phyloP scores from a whole-genome alignment of 2,113 vertebrate genomes.

The Leptodactylus fuscus region DNA sequence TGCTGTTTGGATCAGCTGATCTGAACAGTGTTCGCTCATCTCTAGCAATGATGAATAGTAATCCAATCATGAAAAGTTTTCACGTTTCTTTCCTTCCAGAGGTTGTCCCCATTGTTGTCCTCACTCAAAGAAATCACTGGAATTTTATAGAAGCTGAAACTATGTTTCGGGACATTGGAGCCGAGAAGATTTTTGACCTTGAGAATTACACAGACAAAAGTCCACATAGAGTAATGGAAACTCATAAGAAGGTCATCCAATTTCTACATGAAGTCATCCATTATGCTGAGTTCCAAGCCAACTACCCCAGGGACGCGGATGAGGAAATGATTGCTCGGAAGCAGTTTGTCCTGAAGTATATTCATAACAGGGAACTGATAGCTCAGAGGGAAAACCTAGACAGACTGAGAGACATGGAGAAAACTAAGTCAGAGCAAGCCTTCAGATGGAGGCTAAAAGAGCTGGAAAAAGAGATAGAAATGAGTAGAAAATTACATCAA shows the following conservation, averaged over 20 bases:
- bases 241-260: background rate
- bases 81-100: background rate
- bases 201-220: constrained; percentile 20
- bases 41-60: too few relatives aligned
- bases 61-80: too few relatives aligned
- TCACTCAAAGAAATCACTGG: background rate
- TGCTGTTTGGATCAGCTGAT: too few relatives aligned
- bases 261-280: constrained; percentile 6
- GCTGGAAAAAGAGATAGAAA: background rate
- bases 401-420: background rate
- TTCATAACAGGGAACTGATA: background rate
- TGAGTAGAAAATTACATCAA: background rate
- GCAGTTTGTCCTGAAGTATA: background rate
- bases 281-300: background rate
- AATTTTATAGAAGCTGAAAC: background rate
- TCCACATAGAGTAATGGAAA: background rate
- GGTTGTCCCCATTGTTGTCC: background rate
- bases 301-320: background rate
- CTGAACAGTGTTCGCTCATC: too few relatives aligned
- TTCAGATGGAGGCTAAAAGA: background rate
- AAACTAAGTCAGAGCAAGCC: background rate
- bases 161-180: background rate
- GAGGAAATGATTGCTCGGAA: constrained; percentile 1
- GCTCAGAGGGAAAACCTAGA: background rate
- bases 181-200: background rate